Percentiles rank a stretch among this genome's conserved stretches.
Evolutionary conservation across 2,113 vertebrate genomes (phyloP).

Genomic region (Pongo abelii): DNA sequence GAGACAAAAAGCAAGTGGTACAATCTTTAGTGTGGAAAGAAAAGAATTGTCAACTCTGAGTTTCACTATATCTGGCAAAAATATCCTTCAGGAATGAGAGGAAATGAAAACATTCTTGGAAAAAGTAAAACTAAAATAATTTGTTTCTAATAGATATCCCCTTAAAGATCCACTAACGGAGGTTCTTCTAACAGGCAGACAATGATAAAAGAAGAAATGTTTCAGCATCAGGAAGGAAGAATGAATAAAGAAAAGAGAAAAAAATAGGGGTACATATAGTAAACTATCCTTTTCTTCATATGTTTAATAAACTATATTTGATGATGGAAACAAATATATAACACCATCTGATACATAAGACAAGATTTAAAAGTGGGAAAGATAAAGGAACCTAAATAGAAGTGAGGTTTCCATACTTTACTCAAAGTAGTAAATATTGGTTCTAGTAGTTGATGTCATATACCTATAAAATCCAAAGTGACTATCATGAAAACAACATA

Average conservation of each 20-base stretch:
- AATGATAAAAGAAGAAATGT: background rate
- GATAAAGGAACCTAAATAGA: background rate
- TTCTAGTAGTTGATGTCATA: background rate
- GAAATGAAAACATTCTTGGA: background rate
- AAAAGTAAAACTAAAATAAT: background rate
- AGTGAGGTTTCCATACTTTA: background rate
- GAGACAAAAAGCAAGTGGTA: background rate
- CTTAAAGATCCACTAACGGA: background rate
- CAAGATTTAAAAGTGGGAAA: background rate
- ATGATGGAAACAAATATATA: background rate
- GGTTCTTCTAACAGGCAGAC: background rate
- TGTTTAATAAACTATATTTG: background rate
- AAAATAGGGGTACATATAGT: background rate
- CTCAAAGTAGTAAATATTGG: background rate
- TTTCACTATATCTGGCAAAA: background rate
- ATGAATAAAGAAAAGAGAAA: background rate
- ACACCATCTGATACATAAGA: background rate
- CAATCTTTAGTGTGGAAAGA: background rate
- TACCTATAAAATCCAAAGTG: background rate
- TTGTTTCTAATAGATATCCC: background rate
- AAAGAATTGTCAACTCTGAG: background rate
- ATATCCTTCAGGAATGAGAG: background rate
- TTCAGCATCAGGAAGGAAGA: background rate
- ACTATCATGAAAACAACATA: background rate
- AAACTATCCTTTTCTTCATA: background rate